Evolutionary conservation across 2,113 vertebrate genomes (phyloP).

Genomic region (Osmerus eperlanus): DNA sequence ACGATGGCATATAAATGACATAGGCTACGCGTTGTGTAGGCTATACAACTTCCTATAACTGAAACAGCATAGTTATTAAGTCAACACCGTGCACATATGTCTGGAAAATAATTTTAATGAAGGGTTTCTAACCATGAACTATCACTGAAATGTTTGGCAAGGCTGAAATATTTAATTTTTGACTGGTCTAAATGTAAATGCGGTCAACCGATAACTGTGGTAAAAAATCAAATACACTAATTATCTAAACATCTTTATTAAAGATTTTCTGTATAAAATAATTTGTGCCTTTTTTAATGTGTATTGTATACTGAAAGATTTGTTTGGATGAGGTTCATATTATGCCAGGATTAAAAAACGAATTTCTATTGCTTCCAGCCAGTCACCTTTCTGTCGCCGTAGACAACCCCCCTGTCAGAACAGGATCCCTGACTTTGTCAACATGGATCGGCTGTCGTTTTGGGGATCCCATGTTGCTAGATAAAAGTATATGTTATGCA

Average conservation of each 20-base stretch:
- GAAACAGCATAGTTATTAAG: slow-evolving; percentile 2
- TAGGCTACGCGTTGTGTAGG: no score
- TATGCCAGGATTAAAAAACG: no score
- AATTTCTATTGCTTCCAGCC: no score
- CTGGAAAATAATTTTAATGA: slow-evolving; percentile 14
- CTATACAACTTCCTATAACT: slow-evolving; percentile 25
- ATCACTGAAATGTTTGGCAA: slow-evolving; percentile 14
- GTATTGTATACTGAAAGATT: no score
- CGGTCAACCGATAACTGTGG: slow-evolving; percentile 25
- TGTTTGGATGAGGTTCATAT: no score
- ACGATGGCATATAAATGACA: no score
- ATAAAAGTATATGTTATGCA: no score
- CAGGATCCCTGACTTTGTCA: no score
- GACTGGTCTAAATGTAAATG: slow-evolving; percentile 13
- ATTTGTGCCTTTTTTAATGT: neutral
- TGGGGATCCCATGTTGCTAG: no score
- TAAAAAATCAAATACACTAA: slow-evolving; percentile 14
- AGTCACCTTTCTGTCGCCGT: no score
- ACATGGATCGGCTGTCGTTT: no score
- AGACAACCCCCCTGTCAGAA: no score
- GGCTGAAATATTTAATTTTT: slow-evolving; percentile 12
- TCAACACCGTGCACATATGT: slow-evolving; percentile 24
- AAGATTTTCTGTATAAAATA: slow-evolving; percentile 18
- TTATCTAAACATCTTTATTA: slow-evolving; percentile 27
- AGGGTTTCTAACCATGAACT: slow-evolving; percentile 22